Evolutionary conservation across 2,888 invertebrate species (phyloP).

Genomic region (Melanargia galathea): DNA sequence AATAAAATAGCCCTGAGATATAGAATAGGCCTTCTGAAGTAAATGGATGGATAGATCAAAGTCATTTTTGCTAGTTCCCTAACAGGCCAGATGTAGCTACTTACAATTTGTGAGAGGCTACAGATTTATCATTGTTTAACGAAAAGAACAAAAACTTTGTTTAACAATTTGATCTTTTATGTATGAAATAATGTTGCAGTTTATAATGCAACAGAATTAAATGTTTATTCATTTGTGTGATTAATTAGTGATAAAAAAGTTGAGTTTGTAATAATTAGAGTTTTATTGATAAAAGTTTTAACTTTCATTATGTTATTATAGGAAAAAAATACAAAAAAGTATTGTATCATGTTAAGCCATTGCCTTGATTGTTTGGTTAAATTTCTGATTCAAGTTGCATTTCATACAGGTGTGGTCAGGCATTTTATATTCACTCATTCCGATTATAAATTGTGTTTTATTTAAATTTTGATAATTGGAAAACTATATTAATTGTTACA

Average conservation of each 20-base stretch:
- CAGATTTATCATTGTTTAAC: neutral
- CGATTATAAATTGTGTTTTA: neutral
- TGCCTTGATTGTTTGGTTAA: neutral
- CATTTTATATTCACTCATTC: slow-evolving; percentile 7
- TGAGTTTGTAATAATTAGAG: slow-evolving; percentile 14
- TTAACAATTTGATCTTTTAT: slow-evolving; percentile 8
- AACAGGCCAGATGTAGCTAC: neutral
- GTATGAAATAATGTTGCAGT: neutral
- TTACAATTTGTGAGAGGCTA: slow-evolving; percentile 2
- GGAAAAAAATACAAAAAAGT: neutral
- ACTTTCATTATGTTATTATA: slow-evolving; percentile 3
- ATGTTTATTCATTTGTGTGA: slow-evolving; percentile 12
- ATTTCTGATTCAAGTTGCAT: slow-evolving; percentile 7
- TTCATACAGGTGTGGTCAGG: slow-evolving; percentile 5
- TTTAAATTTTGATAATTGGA: neutral
- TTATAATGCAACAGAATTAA: slow-evolving; percentile 7
- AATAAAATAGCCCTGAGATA: too few species aligned
- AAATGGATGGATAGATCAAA: too few species aligned
- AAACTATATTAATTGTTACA: neutral
- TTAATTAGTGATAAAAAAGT: slow-evolving; percentile 12
- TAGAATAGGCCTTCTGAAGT: too few species aligned
- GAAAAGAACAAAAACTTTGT: slow-evolving; percentile 1
- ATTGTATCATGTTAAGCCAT: slow-evolving; percentile 1
- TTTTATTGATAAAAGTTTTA: slow-evolving; percentile 6
- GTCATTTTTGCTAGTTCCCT: too few species aligned